These are phyloP conservation scores for Babylonia areolata DNA, from an alignment of 1,140 invertebrate species.

Conservation along the genomic window DNA sequence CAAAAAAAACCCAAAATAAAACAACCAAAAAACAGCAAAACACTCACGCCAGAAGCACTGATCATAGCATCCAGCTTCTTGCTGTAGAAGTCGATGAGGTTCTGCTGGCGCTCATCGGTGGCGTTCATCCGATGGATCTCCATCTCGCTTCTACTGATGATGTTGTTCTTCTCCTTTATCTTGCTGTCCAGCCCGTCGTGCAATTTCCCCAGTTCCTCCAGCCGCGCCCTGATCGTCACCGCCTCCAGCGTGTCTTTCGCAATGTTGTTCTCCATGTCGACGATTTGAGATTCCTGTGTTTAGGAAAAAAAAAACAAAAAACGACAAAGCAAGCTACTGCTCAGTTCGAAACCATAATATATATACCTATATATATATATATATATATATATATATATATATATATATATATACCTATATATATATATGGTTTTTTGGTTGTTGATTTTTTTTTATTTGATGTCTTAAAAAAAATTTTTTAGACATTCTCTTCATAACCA, in stretches of 20 bases:
- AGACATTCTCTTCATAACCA: too few relatives aligned
- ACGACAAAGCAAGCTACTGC: too few relatives aligned
- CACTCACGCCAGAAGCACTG: slow-evolving; percentile 74
- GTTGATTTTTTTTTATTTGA: too few relatives aligned
- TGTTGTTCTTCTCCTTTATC: slow-evolving; percentile 72
- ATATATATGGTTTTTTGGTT: too few relatives aligned
- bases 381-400: too few relatives aligned
- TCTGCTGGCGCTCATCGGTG: slow-evolving; percentile 76
- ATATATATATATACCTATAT: too few relatives aligned
- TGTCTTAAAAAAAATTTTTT: too few relatives aligned
- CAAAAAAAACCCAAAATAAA: neutral
- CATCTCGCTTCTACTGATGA: slow-evolving; percentile 70
- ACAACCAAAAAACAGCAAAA: neutral
- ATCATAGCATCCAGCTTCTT: slow-evolving; percentile 75
- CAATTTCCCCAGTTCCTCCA: slow-evolving; percentile 67
- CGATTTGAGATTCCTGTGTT: slow-evolving; percentile 72
- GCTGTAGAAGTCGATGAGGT: slow-evolving; percentile 74
- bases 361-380: too few relatives aligned
- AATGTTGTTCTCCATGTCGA: slow-evolving; percentile 74
- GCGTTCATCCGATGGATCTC: slow-evolving; percentile 73
- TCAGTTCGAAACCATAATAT: too few relatives aligned
- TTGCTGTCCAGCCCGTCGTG: slow-evolving; percentile 66
- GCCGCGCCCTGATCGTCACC: slow-evolving; percentile 66
- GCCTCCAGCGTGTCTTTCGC: slow-evolving; percentile 68
- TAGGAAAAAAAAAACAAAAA: too few relatives aligned